Evolutionary conservation across 1,140 invertebrate genomes (phyloP).

Genomic region (Drosophila sp.): DNA sequence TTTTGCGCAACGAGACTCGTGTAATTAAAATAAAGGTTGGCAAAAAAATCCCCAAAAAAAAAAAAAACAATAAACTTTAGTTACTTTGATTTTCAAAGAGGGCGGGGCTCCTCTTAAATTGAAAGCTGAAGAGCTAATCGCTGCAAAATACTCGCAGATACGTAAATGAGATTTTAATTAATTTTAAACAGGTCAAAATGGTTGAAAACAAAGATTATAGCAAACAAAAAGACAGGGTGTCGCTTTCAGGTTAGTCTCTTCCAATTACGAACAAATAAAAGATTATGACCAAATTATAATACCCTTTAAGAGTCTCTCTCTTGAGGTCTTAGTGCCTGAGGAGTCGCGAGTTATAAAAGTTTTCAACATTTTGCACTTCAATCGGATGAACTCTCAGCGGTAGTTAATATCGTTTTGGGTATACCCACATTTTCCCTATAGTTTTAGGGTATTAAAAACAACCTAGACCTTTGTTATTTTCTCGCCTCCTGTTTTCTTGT

Average conservation of each 20-base stretch:
- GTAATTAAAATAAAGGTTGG: constrained; percentile 49
- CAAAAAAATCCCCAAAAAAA: constrained; percentile 30
- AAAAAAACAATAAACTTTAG: constrained; percentile 32
- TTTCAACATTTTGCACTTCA: no score
- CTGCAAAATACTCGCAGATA: neutral
- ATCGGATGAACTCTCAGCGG: no score
- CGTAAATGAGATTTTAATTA: constrained; percentile 10
- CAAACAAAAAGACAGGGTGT: neutral
- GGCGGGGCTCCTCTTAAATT: neutral
- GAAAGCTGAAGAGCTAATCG: neutral
- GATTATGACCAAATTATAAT: neutral
- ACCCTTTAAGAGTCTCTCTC: neutral
- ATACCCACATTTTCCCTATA: neutral
- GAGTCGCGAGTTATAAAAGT: no score
- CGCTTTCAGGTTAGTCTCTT: neutral
- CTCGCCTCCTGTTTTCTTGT: neutral
- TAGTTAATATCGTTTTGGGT: neutral
- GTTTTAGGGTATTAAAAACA: neutral
- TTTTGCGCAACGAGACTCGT: constrained; percentile 25
- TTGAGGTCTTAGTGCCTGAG: no score
- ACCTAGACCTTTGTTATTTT: constrained; percentile 4
- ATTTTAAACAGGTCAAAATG: neutral
- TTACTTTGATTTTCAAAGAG: constrained; percentile 3
- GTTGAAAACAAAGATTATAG: neutral
- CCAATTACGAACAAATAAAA: neutral